phyloP scores from a whole-genome alignment of 2,888 invertebrate genomes.

The Octonoba sinensis region DNA sequence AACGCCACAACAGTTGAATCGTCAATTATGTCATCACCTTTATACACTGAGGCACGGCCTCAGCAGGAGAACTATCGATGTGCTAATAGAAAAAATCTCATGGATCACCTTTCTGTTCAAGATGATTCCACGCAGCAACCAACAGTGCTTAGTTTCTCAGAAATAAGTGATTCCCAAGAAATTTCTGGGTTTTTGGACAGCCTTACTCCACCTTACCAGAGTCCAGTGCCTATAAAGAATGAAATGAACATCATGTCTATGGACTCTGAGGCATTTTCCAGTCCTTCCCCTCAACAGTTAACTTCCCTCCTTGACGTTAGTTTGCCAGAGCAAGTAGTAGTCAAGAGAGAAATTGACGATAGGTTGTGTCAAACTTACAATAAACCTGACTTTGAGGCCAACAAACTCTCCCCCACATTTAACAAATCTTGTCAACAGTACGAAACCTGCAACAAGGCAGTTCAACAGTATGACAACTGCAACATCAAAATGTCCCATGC shows the following conservation, averaged over 20 bases:
- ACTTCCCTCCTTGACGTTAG: constrained; percentile 43
- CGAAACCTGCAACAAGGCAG: neutral
- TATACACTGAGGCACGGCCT: neutral
- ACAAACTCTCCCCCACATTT: neutral
- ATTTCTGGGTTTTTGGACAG: constrained; percentile 38
- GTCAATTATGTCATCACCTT: neutral
- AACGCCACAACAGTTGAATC: neutral
- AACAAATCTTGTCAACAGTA: neutral
- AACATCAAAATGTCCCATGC: neutral
- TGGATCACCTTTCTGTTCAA: neutral
- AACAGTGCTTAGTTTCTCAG: constrained; percentile 5
- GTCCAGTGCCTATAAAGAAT: constrained; percentile 36
- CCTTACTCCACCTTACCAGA: constrained; percentile 47
- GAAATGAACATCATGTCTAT: constrained; percentile 11
- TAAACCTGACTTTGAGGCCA: neutral
- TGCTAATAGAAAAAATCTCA: neutral
- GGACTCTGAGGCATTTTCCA: constrained; percentile 19
- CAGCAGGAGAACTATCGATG: neutral
- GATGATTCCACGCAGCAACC: neutral
- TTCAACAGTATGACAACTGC: neutral
- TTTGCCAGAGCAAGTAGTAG: constrained; percentile 44
- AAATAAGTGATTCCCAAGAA: constrained; percentile 16
- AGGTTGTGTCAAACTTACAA: too few species aligned
- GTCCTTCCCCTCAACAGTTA: constrained; percentile 19
- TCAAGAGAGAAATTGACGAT: constrained; percentile 25